phyloP scores from a whole-genome alignment of 2,797 vertebrate species.

The Nyctibius grandis region DNA sequence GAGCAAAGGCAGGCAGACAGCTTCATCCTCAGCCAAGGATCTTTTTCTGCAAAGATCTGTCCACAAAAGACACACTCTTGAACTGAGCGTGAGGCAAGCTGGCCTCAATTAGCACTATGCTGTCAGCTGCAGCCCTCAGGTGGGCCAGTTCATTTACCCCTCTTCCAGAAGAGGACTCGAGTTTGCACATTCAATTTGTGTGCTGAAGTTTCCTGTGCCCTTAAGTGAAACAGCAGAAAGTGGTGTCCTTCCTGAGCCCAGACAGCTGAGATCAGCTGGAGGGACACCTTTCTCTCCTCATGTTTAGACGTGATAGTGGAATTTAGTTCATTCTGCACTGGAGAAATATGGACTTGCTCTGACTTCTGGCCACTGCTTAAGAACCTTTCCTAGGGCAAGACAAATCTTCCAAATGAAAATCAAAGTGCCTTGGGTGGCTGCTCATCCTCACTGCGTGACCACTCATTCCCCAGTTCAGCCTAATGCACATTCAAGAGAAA shows the following conservation, averaged over 20 bases:
- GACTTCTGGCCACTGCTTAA: background rate
- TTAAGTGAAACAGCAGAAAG: background rate
- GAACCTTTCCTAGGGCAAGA: background rate
- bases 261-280: background rate
- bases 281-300: background rate
- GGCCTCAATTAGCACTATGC: background rate
- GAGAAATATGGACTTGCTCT: background rate
- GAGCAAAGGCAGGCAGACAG: background rate
- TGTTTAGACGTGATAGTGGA: background rate
- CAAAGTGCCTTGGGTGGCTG: background rate
- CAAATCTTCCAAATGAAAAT: constrained; percentile 8
- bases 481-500: background rate
- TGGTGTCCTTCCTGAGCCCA: background rate
- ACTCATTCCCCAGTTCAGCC: background rate
- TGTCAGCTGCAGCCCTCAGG: background rate
- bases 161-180: background rate
- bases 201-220: background rate
- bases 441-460: background rate
- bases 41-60: background rate
- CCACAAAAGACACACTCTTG: background rate
- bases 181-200: background rate
- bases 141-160: background rate
- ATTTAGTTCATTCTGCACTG: background rate
- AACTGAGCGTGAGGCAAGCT: background rate
- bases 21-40: background rate